Percentiles rank a stretch among this genome's conserved stretches.
Conservation (phyloP, 2,888 invertebrate genomes). For the Bimastos eiseni region DNA sequence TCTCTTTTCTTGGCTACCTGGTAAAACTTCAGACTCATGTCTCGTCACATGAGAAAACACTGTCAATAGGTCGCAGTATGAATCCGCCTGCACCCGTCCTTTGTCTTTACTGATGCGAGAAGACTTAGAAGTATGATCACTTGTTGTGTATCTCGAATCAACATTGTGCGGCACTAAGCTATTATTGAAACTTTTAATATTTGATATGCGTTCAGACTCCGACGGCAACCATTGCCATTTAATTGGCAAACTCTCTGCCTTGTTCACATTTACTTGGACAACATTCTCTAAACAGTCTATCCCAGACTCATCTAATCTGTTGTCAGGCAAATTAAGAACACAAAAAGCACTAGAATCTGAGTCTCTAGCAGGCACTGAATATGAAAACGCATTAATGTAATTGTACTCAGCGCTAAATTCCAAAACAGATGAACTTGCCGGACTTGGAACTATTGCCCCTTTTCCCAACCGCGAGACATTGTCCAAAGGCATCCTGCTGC, state of each 20-base stretch:
- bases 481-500: not conserved
- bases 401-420: not conserved
- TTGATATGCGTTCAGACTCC: not conserved
- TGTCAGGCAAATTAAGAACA: conserved; percentile 3
- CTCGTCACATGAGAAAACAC: not conserved
- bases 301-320: not conserved
- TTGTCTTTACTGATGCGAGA: not conserved
- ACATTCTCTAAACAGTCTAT: not conserved
- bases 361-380: not conserved
- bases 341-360: not conserved
- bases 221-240: not conserved
- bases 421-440: not conserved
- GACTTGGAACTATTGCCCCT: not conserved
- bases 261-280: not conserved
- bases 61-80: not conserved
- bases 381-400: not conserved
- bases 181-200: not conserved
- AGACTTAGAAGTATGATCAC: not conserved
- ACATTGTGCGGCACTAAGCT: not conserved
- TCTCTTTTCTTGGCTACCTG: not conserved
- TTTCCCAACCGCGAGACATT: not conserved
- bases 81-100: not conserved
- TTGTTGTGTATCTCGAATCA: not conserved
- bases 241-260: not conserved
- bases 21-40: not conserved